These are phyloP conservation scores for Caradrina kadenii DNA, from an alignment of 2,888 invertebrate species.

Conservation along the genomic window DNA sequence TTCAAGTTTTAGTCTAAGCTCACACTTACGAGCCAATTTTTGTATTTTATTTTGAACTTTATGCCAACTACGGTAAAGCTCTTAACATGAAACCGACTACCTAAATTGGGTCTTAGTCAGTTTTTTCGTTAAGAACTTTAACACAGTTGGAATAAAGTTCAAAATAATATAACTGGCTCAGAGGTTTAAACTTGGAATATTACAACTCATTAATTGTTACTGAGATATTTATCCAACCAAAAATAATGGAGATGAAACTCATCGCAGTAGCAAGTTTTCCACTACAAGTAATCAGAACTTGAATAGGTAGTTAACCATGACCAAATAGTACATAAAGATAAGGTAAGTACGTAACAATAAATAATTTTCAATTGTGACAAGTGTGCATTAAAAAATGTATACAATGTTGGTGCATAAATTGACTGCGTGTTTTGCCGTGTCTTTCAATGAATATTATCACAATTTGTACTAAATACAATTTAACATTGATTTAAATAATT, in stretches of 20 bases:
- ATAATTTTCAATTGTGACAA: conserved; percentile 11
- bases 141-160: too few relatives aligned
- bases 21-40: too few relatives aligned
- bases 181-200: too few relatives aligned
- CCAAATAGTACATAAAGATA: not conserved
- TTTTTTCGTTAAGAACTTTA: too few relatives aligned
- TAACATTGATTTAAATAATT: not conserved
- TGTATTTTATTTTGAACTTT: too few relatives aligned
- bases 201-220: too few relatives aligned
- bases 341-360: not conserved
- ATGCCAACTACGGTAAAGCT: too few relatives aligned
- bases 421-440: conserved; percentile 20
- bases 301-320: not conserved
- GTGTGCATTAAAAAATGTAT: conserved; percentile 37
- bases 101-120: too few relatives aligned
- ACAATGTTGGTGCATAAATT: conserved; percentile 38
- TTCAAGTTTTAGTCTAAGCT: too few relatives aligned
- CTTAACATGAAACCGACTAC: too few relatives aligned
- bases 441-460: not conserved
- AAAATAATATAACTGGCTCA: too few relatives aligned
- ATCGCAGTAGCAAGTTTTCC: conserved; percentile 41
- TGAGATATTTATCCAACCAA: too few relatives aligned
- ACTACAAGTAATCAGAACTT: not conserved
- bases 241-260: conserved; percentile 1
- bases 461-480: not conserved